Base-by-base conservation (phyloP, 2,113 vertebrate genomes). In the Cynocephalus volans region DNA sequence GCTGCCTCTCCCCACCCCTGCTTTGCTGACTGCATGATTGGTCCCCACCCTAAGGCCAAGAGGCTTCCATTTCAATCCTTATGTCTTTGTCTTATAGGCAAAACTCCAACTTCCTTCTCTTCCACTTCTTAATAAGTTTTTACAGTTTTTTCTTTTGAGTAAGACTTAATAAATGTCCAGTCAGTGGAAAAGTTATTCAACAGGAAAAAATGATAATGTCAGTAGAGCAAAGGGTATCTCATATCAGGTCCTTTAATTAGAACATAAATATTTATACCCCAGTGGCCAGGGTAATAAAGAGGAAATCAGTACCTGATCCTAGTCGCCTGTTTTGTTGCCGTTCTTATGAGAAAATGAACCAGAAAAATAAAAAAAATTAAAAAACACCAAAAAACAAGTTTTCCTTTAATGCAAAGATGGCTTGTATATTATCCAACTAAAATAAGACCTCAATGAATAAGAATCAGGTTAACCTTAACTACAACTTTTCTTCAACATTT, bases 111-210 rank as follows among this genome's bases (percentile, higher is more conserved):
- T 36, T 73, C 62, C 76, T 75, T 90, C 36, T 76, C 87, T 76
- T 54, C 60, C 9, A 67, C 14, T 92, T 95, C n/a, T 23, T 77
- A 84, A 50, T n/a, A 93, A 21, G 24, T 75, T 91, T 82, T 80
- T 85, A 88, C 17, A 56, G 23, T 90, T 36, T 60, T 93, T 88
- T 88, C 76, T 93, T 95, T 75, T 62, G 56, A 73, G 36, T 85
- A 81, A 88, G 62, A 91, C 60, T 91, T 79, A 90, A 70, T 60
- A 65, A 18, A 86, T 31, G 18, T 23, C 50, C 17, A 82, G 64
- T 64, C 85, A 86, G 18, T 52, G 64, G 86, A 89, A 97, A 96
- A 91, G 58, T 65, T 76, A 92, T 23, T 92, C 89, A 91, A 96
- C 28, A 93, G 86, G 92, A 54, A 92, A 95, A 84, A 97, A 70